A percentile compares a stretch with the other conserved stretches of the same genome.
Conservation (phyloP, 1,140 invertebrate species). For the Acromyrmex charruanus region DNA sequence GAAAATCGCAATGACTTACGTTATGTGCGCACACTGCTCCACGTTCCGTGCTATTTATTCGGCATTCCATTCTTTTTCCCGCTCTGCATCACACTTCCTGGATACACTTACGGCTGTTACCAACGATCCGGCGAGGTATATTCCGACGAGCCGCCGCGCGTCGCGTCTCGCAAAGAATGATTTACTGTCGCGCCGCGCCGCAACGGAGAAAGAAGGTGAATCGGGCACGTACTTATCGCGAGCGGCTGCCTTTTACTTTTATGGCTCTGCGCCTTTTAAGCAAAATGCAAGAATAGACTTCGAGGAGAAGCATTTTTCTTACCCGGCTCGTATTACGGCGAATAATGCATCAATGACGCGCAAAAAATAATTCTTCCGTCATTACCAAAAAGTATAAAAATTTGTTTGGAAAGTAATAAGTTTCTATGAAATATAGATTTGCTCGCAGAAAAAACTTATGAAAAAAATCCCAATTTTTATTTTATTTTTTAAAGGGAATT, state of each 20-base stretch:
- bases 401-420: background rate
- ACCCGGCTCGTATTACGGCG: background rate
- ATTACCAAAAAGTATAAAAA: background rate
- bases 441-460: background rate
- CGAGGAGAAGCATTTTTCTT: constrained; percentile 17
- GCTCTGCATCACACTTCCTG: background rate
- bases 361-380: background rate
- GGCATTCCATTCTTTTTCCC: background rate
- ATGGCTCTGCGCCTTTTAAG: constrained; percentile 28
- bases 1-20: background rate
- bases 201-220: constrained; percentile 6
- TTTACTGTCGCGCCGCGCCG: constrained; percentile 11
- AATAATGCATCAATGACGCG: constrained; percentile 10
- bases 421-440: background rate
- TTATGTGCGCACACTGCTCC: too few relatives aligned
- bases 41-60: background rate
- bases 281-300: constrained; percentile 41
- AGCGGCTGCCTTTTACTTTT: constrained; percentile 48
- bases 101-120: constrained; percentile 32
- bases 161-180: constrained; percentile 40
- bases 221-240: constrained; percentile 32
- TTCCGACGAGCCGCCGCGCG: constrained; percentile 3
- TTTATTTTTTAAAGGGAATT: background rate
- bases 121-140: background rate
- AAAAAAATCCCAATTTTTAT: background rate